A percentile compares a stretch with the other conserved stretches of the same genome.
phyloP scores from a whole-genome alignment of 2,888 invertebrate genomes.

The Calliphora vomitoria region DNA sequence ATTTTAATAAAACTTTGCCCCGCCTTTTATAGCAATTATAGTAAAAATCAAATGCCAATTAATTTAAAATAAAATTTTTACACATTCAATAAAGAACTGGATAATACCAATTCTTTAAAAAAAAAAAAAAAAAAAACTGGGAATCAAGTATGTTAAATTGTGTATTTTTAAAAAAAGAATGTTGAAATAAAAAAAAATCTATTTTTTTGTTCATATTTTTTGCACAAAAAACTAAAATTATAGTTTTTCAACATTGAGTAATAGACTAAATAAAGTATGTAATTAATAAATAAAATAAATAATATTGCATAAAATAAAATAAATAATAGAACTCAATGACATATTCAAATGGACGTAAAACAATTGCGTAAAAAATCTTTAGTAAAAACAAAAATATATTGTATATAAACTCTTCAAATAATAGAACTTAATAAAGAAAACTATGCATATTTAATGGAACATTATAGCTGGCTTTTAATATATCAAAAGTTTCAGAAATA shows the following conservation, averaged over 20 bases:
- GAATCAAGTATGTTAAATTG: neutral
- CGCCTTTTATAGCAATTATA: too few relatives aligned
- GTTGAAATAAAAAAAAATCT: neutral
- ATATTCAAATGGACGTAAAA: constrained; percentile 33
- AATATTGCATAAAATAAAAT: constrained; percentile 16
- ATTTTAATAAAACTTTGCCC: neutral
- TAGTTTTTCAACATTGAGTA: neutral
- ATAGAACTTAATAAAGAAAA: too few relatives aligned
- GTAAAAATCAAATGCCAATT: too few relatives aligned
- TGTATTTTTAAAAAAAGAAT: neutral
- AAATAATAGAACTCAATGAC: constrained; percentile 36
- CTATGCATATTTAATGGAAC: too few relatives aligned
- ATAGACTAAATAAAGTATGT: neutral
- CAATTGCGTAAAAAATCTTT: constrained; percentile 7
- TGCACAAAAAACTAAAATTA: neutral
- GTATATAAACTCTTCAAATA: neutral
- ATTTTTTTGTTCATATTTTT: too few relatives aligned
- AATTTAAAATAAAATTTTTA: too few relatives aligned
- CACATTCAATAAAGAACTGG: neutral
- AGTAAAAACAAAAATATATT: neutral
- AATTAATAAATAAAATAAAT: constrained; percentile 51
- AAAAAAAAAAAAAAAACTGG: neutral
- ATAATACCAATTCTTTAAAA: neutral
- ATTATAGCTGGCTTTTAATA: too few relatives aligned
- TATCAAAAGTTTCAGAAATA: too few relatives aligned